phyloP scores from a whole-genome alignment of 2,113 vertebrate species.

The Cariama cristata region DNA sequence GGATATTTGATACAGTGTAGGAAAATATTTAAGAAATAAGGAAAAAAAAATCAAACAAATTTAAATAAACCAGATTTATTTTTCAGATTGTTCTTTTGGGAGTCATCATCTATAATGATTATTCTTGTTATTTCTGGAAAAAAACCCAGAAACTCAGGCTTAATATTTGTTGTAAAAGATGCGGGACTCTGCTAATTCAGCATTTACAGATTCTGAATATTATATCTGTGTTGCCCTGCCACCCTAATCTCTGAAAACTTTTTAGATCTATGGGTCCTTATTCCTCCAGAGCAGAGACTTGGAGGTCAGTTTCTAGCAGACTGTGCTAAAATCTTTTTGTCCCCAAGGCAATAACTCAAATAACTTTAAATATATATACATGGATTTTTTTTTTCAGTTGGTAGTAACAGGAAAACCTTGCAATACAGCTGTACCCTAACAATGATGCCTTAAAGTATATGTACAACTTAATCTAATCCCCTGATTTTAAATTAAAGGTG shows the following conservation, averaged over 20 bases:
- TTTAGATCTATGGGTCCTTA: not conserved
- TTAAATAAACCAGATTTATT: not conserved
- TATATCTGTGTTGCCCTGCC: not conserved
- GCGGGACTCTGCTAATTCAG: not conserved
- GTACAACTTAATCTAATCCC: not conserved
- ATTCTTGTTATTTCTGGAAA: not conserved
- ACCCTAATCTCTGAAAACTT: not conserved
- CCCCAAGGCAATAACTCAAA: not conserved
- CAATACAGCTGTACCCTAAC: not conserved
- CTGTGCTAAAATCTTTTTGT: not conserved
- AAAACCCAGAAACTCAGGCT: not conserved
- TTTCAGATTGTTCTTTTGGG: not conserved
- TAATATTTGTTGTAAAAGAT: not conserved
- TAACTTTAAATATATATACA: not conserved
- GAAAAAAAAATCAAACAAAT: not conserved
- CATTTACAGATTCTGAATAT: not conserved
- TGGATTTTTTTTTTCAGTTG: not conserved
- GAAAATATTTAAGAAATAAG: not conserved
- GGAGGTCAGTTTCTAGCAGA: not conserved
- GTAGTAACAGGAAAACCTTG: not conserved
- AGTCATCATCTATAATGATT: not conserved
- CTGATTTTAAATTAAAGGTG: not conserved
- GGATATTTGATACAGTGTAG: accelerated
- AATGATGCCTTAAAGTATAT: not conserved
- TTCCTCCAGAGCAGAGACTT: not conserved